Percentiles rank a stretch among this genome's conserved stretches.
Evolutionary conservation across 2,797 vertebrate species (phyloP).

Genomic region (Syncerus caffer): DNA sequence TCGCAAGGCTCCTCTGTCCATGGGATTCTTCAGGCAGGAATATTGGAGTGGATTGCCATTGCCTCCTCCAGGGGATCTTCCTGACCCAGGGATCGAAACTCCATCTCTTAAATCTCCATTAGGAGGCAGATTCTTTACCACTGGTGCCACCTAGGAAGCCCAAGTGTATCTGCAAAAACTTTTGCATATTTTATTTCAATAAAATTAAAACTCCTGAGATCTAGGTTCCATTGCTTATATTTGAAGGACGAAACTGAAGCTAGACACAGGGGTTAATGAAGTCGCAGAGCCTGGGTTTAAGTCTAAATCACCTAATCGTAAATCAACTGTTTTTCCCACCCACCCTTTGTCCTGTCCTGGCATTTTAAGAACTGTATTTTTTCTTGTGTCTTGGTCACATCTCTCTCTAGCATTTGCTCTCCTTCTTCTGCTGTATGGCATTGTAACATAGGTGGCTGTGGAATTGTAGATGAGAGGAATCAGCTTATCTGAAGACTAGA

Average conservation of each 20-base stretch:
- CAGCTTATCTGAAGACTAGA: conserved; percentile 52
- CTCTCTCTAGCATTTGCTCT: neutral
- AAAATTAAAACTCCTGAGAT: conserved; percentile 14
- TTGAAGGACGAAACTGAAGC: neutral
- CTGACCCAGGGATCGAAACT: neutral
- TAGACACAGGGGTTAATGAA: neutral
- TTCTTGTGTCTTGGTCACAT: conserved; percentile 16
- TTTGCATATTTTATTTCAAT: conserved; percentile 1
- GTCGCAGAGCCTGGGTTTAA: neutral
- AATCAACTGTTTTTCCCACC: neutral
- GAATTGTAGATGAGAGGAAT: conserved; percentile 66
- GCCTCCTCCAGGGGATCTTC: too few relatives aligned
- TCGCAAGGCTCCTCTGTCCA: neutral
- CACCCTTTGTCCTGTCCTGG: neutral
- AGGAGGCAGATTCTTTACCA: neutral
- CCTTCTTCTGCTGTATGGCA: neutral
- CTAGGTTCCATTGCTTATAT: neutral
- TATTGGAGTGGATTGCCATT: neutral
- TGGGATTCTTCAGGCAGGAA: neutral
- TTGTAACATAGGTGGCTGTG: conserved; percentile 30
- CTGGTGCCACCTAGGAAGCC: neutral
- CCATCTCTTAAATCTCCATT: neutral
- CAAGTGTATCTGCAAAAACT: neutral
- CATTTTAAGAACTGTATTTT: conserved; percentile 56
- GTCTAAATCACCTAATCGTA: neutral